Conservation (phyloP, 2,797 vertebrate genomes). For the Echiichthys vipera region DNA sequence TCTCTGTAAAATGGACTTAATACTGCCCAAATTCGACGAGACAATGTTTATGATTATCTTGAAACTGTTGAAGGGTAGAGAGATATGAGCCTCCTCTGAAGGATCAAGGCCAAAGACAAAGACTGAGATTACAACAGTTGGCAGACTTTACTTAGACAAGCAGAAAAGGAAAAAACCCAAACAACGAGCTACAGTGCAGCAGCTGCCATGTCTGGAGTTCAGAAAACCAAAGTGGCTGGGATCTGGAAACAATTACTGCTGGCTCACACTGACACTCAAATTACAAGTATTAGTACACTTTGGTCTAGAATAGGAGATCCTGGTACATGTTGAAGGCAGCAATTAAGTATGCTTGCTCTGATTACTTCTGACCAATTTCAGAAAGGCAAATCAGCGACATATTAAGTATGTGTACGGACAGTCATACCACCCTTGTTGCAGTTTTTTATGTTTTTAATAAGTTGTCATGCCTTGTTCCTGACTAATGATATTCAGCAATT, state of each 20-base stretch:
- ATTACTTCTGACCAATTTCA: constrained; percentile 38
- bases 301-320: constrained; percentile 8
- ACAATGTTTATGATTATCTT: constrained; percentile 7
- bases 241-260: constrained; percentile 66
- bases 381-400: constrained; percentile 8
- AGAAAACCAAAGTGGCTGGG: constrained; percentile 32
- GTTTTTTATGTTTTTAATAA: background rate
- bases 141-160: constrained; percentile 43
- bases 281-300: constrained; percentile 42
- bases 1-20: constrained; percentile 18
- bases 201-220: constrained; percentile 46
- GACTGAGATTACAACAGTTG: constrained; percentile 48
- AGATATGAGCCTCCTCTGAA: constrained; percentile 24
- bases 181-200: constrained; percentile 35
- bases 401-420: constrained; percentile 1
- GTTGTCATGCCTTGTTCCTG: background rate
- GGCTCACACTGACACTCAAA: constrained; percentile 47
- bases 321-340: constrained; percentile 15
- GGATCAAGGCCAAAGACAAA: constrained; percentile 32
- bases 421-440: background rate
- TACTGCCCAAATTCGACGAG: background rate
- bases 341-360: constrained; percentile 5
- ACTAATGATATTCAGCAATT: background rate
- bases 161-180: constrained; percentile 25
- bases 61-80: constrained; percentile 22